These are phyloP conservation scores for Chrysomallon squamiferum DNA, from an alignment of 1,140 invertebrate genomes.

Conservation along the genomic window DNA sequence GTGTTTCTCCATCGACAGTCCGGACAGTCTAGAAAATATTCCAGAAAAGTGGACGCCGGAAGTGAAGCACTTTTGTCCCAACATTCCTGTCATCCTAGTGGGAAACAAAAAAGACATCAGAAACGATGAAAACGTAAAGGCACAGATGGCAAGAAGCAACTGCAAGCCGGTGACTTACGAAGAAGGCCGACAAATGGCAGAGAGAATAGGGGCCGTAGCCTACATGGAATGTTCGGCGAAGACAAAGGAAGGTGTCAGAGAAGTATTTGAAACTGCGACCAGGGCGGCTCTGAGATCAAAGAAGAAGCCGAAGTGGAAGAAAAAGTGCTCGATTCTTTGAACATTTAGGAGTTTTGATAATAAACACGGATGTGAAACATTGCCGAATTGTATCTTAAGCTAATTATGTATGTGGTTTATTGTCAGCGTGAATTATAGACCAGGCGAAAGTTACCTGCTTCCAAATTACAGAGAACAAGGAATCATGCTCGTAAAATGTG, in stretches of 20 bases:
- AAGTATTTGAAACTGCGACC: slow-evolving; percentile 53
- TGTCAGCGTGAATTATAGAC: too few relatives aligned
- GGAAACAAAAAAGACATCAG: slow-evolving; percentile 73
- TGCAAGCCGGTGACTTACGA: slow-evolving; percentile 98
- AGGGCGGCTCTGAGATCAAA: slow-evolving; percentile 18
- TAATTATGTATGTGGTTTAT: too few relatives aligned
- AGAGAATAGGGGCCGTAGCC: slow-evolving; percentile 71
- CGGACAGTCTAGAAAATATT: slow-evolving; percentile 95
- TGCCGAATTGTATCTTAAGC: too few relatives aligned
- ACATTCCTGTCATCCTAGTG: slow-evolving; percentile 62
- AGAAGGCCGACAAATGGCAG: slow-evolving; percentile 95
- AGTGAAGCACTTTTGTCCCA: slow-evolving; percentile 61
- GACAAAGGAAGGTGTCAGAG: slow-evolving; percentile 52
- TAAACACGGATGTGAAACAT: too few relatives aligned
- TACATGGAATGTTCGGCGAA: slow-evolving; percentile 58
- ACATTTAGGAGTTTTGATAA: too few relatives aligned
- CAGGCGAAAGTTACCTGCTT: too few relatives aligned
- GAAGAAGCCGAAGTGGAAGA: slow-evolving; percentile 8
- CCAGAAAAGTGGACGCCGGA: slow-evolving; percentile 76
- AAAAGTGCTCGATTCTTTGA: not conserved
- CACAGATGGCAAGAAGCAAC: slow-evolving; percentile 97
- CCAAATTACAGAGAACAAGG: too few relatives aligned
- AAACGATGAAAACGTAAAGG: slow-evolving; percentile 95
- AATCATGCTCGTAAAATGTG: too few relatives aligned
- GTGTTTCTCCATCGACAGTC: slow-evolving; percentile 43